A percentile compares a stretch with the other conserved stretches of the same genome.
phyloP scores from a whole-genome alignment of 2,113 vertebrate genomes.

The Paramormyrops kingsleyae region DNA sequence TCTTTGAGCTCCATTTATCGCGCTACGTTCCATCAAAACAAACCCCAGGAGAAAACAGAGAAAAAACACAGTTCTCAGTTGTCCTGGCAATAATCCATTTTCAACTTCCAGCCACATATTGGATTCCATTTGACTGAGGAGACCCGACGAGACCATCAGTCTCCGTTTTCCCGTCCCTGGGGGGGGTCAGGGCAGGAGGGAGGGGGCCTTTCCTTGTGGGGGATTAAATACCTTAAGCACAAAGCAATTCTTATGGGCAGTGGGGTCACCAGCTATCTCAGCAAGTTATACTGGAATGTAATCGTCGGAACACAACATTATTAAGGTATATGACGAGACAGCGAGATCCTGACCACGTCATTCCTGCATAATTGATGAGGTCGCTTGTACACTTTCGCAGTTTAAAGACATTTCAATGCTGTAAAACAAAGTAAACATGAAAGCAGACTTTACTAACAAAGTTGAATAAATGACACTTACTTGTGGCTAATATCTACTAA shows the following conservation, averaged over 20 bases:
- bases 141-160: neutral
- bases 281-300: neutral
- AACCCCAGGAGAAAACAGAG: neutral
- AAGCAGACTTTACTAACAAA: neutral
- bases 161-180: neutral
- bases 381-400: neutral
- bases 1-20: neutral
- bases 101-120: neutral
- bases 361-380: neutral
- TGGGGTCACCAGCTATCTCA: neutral
- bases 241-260: neutral
- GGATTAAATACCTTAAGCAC: neutral
- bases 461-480: neutral
- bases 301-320: neutral
- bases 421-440: neutral
- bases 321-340: neutral
- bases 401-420: neutral
- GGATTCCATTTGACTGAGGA: conserved; percentile 1
- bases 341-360: neutral
- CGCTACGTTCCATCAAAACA: neutral
- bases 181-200: neutral
- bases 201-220: neutral
- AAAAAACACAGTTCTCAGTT: neutral
- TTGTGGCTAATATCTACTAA: neutral
- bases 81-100: neutral